Evolutionary conservation across 2,888 invertebrate genomes (phyloP).

Genomic region (Platycheirus albimanus): DNA sequence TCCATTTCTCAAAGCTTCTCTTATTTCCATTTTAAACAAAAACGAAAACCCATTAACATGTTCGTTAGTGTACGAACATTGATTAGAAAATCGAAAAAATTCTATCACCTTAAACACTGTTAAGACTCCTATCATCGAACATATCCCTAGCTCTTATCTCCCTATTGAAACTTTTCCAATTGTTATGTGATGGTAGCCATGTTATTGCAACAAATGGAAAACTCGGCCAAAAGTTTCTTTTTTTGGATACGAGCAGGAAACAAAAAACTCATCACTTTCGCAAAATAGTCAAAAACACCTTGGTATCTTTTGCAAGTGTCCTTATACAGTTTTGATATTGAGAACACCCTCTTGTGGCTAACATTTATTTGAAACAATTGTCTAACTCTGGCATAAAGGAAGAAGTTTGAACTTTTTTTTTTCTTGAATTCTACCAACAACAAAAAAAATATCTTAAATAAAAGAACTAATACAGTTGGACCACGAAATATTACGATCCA

Average conservation of each 20-base stretch:
- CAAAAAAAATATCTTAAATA: neutral
- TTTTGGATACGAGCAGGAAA: no score
- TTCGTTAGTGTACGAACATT: no score
- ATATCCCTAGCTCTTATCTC: conserved; percentile 41
- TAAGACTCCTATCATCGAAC: conserved; percentile 38
- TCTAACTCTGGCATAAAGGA: neutral
- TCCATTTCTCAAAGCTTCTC: no score
- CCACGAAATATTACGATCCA: conserved; percentile 39
- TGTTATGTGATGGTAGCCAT: conserved; percentile 32
- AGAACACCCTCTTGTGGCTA: conserved; percentile 23
- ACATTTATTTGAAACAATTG: conserved; percentile 54
- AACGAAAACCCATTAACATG: no score
- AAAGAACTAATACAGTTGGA: conserved; percentile 4
- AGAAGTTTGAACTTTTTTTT: conserved; percentile 30
- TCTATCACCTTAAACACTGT: conserved; percentile 18
- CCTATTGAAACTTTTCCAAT: conserved; percentile 65
- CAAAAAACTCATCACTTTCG: conserved; percentile 11
- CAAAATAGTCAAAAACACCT: conserved; percentile 40
- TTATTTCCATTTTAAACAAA: no score
- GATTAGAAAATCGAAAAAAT: no score
- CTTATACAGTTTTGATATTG: conserved; percentile 25
- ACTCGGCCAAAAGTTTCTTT: conserved; percentile 25
- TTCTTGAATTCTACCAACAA: neutral
- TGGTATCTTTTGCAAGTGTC: conserved; percentile 37
- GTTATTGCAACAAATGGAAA: conserved; percentile 22